A percentile compares a stretch with the other conserved stretches of the same genome.
Conservation (phyloP, 2,113 vertebrate species). For the Steatornis caripensis region DNA sequence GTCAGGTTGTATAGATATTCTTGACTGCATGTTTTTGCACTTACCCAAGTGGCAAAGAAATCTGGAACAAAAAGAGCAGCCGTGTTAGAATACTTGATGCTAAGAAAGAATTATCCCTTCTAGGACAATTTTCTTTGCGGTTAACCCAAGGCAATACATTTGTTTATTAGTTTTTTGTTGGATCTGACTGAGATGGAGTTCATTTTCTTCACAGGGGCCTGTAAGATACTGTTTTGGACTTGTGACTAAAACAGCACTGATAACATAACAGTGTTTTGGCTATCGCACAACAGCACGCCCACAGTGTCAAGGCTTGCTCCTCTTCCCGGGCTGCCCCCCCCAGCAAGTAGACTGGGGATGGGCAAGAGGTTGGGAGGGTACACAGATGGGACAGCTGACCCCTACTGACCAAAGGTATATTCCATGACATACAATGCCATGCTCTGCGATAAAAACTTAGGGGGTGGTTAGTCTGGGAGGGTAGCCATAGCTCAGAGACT, state of each 20-base stretch:
- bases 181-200: background rate
- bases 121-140: background rate
- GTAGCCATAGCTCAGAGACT: background rate
- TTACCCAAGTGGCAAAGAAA: background rate
- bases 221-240: background rate
- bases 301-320: accelerated
- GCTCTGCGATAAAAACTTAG: background rate
- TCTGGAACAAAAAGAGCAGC: background rate
- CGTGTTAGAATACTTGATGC: background rate
- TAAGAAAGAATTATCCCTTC: background rate
- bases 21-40: background rate
- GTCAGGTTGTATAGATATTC: background rate
- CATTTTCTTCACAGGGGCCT: background rate
- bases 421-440: background rate
- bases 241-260: background rate
- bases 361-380: background rate
- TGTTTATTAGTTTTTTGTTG: constrained; percentile 32
- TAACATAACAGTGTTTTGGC: background rate
- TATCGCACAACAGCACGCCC: background rate
- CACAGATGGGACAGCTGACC: background rate
- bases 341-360: background rate
- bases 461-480: background rate
- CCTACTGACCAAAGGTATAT: background rate
- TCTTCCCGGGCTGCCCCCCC: background rate
- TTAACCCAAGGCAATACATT: constrained; percentile 1